Conservation (phyloP, 2,888 invertebrate species). For the Pterostichus niger region DNA sequence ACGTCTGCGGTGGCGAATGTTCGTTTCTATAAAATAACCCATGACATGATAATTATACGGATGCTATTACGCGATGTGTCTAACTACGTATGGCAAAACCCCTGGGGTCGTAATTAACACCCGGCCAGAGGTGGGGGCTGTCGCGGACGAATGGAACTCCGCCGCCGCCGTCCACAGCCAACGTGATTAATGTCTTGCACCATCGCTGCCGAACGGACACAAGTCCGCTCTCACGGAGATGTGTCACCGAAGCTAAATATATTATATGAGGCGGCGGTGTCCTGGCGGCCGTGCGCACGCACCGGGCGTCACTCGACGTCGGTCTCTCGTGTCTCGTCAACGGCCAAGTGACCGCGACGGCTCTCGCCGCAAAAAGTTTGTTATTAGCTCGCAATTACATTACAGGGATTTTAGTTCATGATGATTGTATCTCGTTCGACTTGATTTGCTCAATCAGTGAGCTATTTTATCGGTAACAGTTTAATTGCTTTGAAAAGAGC, state of each 20-base stretch:
- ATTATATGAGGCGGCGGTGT: slow-evolving; percentile 16
- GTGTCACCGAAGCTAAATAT: slow-evolving; percentile 54
- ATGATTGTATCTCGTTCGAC: slow-evolving; percentile 41
- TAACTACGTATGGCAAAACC: slow-evolving; percentile 57
- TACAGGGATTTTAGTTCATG: slow-evolving; percentile 42
- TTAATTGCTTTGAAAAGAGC: slow-evolving; percentile 31
- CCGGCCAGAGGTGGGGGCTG: background rate
- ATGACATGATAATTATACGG: slow-evolving; percentile 62
- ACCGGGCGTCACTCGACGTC: slow-evolving; percentile 25
- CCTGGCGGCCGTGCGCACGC: background rate
- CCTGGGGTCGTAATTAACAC: slow-evolving; percentile 61
- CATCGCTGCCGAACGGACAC: slow-evolving; percentile 31
- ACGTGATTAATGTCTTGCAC: slow-evolving; percentile 50
- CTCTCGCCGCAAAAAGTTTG: slow-evolving; percentile 32
- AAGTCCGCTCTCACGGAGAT: slow-evolving; percentile 53
- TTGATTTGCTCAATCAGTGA: slow-evolving; percentile 37
- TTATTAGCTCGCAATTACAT: slow-evolving; percentile 42
- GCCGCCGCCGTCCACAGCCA: slow-evolving; percentile 3
- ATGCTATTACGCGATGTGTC: slow-evolving; percentile 52
- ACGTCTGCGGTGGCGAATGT: slow-evolving; percentile 19
- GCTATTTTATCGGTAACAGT: slow-evolving; percentile 16
- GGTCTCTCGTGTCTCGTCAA: background rate
- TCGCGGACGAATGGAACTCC: slow-evolving; percentile 11
- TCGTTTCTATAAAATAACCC: slow-evolving; percentile 43
- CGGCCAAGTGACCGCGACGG: slow-evolving; percentile 31